Evolutionary conservation across 1,140 invertebrate genomes (phyloP).

Genomic region (Eriosoma lanigerum): DNA sequence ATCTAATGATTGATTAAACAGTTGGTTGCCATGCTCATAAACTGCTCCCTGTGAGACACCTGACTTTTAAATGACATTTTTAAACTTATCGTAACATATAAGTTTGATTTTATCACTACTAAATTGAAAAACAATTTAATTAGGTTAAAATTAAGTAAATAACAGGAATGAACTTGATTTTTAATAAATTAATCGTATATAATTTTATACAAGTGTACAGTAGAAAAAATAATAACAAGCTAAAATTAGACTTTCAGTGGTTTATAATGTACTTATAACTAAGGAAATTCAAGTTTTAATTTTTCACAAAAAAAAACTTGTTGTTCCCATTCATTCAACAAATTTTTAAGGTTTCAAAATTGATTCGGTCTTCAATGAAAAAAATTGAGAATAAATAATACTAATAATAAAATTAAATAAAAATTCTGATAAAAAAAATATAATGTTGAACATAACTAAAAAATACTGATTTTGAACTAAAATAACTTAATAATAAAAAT

Average conservation of each 20-base stretch:
- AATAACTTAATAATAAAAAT: constrained; percentile 34
- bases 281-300: constrained; percentile 23
- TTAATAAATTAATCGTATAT: constrained; percentile 50
- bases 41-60: no score
- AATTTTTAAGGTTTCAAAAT: not conserved
- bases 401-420: constrained; percentile 22
- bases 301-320: constrained; percentile 34
- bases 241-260: constrained; percentile 44
- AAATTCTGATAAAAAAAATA: constrained; percentile 25
- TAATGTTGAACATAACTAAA: constrained; percentile 39
- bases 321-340: constrained; percentile 16
- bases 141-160: not conserved
- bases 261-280: constrained; percentile 45
- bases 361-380: not conserved
- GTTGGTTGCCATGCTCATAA: no score
- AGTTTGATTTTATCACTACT: no score
- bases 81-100: no score
- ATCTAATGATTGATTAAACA: no score
- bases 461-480: constrained; percentile 39
- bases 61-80: no score
- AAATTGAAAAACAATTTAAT: no score
- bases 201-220: constrained; percentile 41
- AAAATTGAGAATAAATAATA: not conserved
- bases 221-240: constrained; percentile 51
- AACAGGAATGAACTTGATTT: constrained; percentile 22